Evolutionary conservation across 2,113 vertebrate species (phyloP), one percentile per base, ranked within the genome.

Genomic region (Saguinus imperator): DNA sequence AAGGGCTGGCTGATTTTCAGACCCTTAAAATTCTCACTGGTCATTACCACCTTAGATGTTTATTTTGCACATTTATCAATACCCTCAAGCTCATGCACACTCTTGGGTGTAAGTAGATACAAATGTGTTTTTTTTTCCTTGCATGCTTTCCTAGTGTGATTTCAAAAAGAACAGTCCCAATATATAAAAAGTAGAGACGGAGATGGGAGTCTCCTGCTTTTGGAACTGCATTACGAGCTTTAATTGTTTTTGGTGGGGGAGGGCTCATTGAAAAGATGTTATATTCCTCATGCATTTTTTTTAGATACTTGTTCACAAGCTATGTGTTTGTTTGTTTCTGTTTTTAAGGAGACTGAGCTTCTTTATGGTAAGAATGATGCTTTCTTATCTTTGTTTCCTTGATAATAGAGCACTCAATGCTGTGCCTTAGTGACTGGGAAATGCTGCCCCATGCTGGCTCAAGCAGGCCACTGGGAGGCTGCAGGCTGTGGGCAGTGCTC

Each of bases 61-160:
- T 92, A 57, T 94, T 93, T 89, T 50, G 20, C 6, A 95, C 45
- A 55, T 93, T 66, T 94, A 64, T 89, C n/a, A 45, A 58, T 17
- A 83, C 17, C 17, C 32, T 79, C 29, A 35, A 76, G 32, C n/a
- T 88, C 88, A 17, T 85, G 43, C 1, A 55, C 0, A 4, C 18
- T 70, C n/a, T 80, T 61, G 72, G 50, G 17, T 64, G 35, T 93
- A 92, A 89, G 8, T 86, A 73, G 4, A 4, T 91, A 27, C 9
- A 90, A 27, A 52, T 84, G 0, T 45, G 23, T 55, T 96, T 66
- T 87, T 27, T 40, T 40, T 5, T 16, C 40, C 50, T 55, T 73
- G 12, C 8, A 37, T 94, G 21, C 35, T 57, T 96, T 89, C 45
- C 72, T 61, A 70, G 35, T 52, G 37, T 45, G 68, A 87, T 64